Conservation (phyloP, 2,113 vertebrate species). For the Tringa solitaria region DNA sequence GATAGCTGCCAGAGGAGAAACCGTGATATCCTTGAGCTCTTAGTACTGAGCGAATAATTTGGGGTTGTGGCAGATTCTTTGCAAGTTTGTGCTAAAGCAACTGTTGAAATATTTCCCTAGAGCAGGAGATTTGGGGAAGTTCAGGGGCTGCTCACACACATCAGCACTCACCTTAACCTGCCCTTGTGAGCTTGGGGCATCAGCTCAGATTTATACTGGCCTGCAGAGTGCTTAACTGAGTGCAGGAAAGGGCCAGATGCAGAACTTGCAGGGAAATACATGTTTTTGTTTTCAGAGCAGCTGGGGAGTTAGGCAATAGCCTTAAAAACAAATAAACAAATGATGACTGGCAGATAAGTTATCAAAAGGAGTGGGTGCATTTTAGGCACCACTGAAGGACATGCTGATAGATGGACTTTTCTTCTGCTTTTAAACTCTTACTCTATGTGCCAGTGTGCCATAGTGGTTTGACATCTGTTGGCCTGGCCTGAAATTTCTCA, state of each 20-base stretch:
- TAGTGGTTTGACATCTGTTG: neutral
- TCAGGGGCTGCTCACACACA: neutral
- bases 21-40: neutral
- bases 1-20: neutral
- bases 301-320: conserved; percentile 11
- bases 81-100: neutral
- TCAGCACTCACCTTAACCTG: accelerated
- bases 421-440: neutral
- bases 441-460: neutral
- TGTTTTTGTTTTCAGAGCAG: conserved; percentile 13
- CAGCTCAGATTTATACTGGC: neutral
- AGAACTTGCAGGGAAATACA: neutral
- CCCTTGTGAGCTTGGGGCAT: neutral
- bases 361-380: neutral
- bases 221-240: neutral
- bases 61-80: neutral
- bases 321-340: conserved; percentile 1
- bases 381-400: neutral
- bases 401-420: neutral
- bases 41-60: neutral
- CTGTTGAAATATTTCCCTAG: neutral
- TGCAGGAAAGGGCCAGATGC: neutral
- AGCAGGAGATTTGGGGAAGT: neutral
- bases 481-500: neutral
- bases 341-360: neutral